phyloP scores from a whole-genome alignment of 2,113 vertebrate species.

The Plecturocebus donacophilus region DNA sequence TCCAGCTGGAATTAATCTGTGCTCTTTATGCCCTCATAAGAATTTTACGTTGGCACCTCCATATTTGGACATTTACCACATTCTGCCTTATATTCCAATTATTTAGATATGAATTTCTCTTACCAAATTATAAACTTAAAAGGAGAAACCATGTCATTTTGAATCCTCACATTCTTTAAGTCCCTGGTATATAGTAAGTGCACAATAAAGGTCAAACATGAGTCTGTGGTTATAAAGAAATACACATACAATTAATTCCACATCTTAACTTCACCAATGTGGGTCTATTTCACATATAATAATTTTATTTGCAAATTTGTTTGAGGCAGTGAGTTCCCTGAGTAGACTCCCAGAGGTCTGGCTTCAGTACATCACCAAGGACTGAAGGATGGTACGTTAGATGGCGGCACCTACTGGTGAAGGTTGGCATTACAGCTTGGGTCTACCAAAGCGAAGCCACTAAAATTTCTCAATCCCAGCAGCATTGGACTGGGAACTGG shows the following conservation, averaged over 20 bases:
- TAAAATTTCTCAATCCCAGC: neutral
- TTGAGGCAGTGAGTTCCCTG: neutral
- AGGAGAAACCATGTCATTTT: neutral
- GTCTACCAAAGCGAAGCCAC: neutral
- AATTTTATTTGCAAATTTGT: conserved; percentile 19
- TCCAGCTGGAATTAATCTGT: conserved; percentile 56
- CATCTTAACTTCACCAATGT: neutral
- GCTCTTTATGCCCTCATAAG: conserved; percentile 21
- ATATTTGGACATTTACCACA: neutral
- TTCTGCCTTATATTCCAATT: conserved; percentile 19
- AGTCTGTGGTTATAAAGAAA: neutral
- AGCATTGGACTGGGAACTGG: neutral
- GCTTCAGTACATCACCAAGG: neutral
- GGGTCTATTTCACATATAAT: neutral
- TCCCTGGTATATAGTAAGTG: neutral
- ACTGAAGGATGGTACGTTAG: conserved; percentile 70
- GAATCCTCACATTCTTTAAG: neutral
- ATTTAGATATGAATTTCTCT: conserved; percentile 9
- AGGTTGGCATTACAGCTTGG: neutral
- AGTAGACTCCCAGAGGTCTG: neutral
- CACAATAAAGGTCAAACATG: neutral
- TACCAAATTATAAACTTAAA: conserved; percentile 7
- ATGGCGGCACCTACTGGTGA: conserved; percentile 76
- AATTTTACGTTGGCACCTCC: conserved; percentile 46
- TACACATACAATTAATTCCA: neutral